phyloP scores from a whole-genome alignment of 2,888 invertebrate genomes.

The Orthosia cruda region DNA sequence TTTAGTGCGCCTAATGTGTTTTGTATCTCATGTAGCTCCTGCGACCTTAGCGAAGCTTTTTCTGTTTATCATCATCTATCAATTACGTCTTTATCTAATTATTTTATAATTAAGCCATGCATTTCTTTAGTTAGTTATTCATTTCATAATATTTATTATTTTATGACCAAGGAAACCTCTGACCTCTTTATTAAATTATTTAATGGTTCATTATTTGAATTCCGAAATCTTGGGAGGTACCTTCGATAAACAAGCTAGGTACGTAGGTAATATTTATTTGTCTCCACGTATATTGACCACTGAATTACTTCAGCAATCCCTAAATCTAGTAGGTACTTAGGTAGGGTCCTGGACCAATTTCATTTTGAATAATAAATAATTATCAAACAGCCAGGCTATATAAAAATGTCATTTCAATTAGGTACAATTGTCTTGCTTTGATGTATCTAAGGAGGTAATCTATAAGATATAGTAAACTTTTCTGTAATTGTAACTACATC shows the following conservation, averaged over 20 bases:
- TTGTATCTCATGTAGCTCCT: background rate
- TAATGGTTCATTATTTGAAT: background rate
- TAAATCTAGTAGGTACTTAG: background rate
- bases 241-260: too few relatives aligned
- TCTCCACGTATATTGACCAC: background rate
- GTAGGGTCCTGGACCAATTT: too few relatives aligned
- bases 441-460: too few relatives aligned
- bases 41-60: slow-evolving; percentile 13
- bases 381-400: too few relatives aligned
- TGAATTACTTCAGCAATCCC: background rate
- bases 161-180: background rate
- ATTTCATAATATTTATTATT: background rate
- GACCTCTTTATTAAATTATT: background rate
- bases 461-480: background rate
- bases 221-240: too few relatives aligned
- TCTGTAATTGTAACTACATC: background rate
- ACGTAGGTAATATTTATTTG: background rate
- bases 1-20: background rate
- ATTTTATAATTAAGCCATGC: background rate
- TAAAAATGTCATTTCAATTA: too few relatives aligned
- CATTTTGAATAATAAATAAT: background rate
- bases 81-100: background rate
- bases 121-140: background rate
- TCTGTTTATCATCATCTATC: background rate
- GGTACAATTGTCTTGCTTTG: background rate